Evolutionary conservation across 2,113 vertebrate species (phyloP).

Genomic region (Neopipo cinnamomea): DNA sequence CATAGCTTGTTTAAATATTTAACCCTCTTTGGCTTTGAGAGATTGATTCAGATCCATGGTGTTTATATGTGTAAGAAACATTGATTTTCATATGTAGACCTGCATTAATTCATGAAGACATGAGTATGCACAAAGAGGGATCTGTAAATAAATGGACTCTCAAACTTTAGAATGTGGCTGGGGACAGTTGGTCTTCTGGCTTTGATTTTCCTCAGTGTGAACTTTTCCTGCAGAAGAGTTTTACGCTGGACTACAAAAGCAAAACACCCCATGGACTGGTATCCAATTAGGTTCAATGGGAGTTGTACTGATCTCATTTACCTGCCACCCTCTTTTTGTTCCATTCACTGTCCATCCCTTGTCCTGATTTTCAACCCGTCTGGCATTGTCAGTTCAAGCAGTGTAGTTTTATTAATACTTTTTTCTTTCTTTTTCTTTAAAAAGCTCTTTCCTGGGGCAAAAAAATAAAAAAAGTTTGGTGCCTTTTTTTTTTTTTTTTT

Average conservation of each 20-base stretch:
- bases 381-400: background rate
- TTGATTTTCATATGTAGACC: conserved; percentile 75
- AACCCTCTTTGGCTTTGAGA: conserved; percentile 79
- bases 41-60: conserved; percentile 75
- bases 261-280: background rate
- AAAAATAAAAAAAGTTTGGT: background rate
- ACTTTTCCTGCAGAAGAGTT: background rate
- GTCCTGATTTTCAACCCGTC: background rate
- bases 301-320: background rate
- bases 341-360: background rate
- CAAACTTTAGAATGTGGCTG: conserved; percentile 45
- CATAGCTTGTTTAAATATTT: conserved; percentile 84
- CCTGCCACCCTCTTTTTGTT: background rate
- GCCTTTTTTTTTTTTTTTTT: background rate
- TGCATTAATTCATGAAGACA: conserved; percentile 70
- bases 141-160: conserved; percentile 54
- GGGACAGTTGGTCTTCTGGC: conserved; percentile 33
- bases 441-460: fast-evolving
- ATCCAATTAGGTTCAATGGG: background rate
- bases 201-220: conserved; percentile 39
- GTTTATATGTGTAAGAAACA: conserved; percentile 76
- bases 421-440: background rate
- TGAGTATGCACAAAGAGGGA: conserved; percentile 38
- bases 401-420: background rate
- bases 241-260: background rate